Conservation (phyloP, 2,888 invertebrate species). For the Drosophila peninsularis region DNA sequence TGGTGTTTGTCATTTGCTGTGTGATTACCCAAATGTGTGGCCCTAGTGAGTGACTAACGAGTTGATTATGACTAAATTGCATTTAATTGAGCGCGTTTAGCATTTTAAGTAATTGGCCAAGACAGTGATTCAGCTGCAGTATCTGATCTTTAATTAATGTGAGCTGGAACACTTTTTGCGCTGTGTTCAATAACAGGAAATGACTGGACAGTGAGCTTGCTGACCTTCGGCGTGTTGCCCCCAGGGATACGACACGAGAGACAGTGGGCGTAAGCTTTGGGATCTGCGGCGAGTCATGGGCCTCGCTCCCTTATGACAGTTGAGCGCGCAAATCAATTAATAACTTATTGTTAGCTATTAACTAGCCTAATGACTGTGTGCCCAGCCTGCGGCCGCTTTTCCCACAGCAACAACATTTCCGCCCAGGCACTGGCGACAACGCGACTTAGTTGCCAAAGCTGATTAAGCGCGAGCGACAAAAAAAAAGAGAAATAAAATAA, state of each 20-base stretch:
- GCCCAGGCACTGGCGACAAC: constrained; percentile 56
- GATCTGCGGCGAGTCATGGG: constrained; percentile 1
- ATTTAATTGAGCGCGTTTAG: constrained; percentile 55
- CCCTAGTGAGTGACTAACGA: constrained; percentile 33
- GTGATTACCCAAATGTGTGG: not conserved
- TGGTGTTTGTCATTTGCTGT: constrained; percentile 19
- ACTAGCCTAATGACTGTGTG: constrained; percentile 68
- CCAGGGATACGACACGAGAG: constrained; percentile 5
- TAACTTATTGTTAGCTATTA: constrained; percentile 63
- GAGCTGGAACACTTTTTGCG: constrained; percentile 6
- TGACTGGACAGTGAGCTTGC: constrained; percentile 55
- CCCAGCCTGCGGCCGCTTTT: constrained; percentile 42
- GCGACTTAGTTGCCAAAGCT: constrained; percentile 68
- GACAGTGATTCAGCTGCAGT: constrained; percentile 53
- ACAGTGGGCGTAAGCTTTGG: constrained; percentile 12
- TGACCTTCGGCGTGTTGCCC: constrained; percentile 47
- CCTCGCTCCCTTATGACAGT: constrained; percentile 3
- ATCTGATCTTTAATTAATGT: constrained; percentile 31
- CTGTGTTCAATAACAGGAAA: constrained; percentile 60
- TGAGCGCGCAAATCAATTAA: constrained; percentile 60
- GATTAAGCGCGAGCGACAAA: constrained; percentile 56
- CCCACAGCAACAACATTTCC: constrained; percentile 69
- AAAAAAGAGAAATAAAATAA: constrained; percentile 24
- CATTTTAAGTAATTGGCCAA: constrained; percentile 38
- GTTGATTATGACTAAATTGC: constrained; percentile 27